Conservation (phyloP, 2,113 vertebrate genomes). For the Paramormyrops kingsleyae region DNA sequence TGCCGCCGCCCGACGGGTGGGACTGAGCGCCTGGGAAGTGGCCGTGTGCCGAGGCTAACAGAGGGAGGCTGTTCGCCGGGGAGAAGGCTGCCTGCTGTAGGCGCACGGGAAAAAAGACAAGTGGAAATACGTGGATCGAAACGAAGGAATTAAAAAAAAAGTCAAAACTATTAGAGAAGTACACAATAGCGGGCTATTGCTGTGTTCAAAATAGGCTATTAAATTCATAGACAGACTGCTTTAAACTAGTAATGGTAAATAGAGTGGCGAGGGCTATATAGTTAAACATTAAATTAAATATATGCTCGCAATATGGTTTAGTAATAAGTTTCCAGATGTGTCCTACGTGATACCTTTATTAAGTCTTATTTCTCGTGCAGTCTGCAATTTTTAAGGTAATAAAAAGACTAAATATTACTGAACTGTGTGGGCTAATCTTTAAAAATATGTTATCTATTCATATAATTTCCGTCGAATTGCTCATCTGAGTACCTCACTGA, state of each 20-base stretch:
- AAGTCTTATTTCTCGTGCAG: not conserved
- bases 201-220: not conserved
- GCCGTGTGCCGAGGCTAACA: conserved; percentile 43
- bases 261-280: not conserved
- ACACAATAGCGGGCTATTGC: not conserved
- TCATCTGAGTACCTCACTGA: not conserved
- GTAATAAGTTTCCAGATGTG: not conserved
- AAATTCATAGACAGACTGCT: not conserved
- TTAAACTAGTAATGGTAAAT: not conserved
- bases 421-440: not conserved
- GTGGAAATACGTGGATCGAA: conserved; percentile 1
- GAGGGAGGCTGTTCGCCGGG: conserved; percentile 40
- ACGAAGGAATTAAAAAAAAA: not conserved
- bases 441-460: not conserved
- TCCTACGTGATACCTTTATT: not conserved
- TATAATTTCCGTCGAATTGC: not conserved
- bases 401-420: not conserved
- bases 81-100: conserved; percentile 57
- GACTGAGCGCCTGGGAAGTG: conserved; percentile 37
- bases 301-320: not conserved
- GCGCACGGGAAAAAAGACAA: not conserved
- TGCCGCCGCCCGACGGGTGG: conserved; percentile 57
- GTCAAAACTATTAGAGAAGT: not conserved
- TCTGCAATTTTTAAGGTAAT: not conserved
- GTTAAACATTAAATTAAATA: not conserved